Evolutionary conservation across 92 coral and sea anemone species (phyloP), one percentile per base, ranked within the genome.

Genomic region (Zoanthus gigantus): DNA sequence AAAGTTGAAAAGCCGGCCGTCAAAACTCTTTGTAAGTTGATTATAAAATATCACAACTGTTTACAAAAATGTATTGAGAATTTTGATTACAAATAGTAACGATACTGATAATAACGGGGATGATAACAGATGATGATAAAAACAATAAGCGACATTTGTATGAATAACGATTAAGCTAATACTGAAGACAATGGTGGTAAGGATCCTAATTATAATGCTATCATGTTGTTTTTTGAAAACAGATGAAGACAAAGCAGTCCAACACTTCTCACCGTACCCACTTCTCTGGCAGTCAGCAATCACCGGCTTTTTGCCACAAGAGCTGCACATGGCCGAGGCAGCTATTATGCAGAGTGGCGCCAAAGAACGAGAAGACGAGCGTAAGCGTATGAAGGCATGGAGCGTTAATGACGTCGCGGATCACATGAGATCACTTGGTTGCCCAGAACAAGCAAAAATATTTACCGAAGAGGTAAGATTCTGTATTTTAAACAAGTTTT

Each of bases 241-340:
- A 91, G 94, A 74, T 52, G 94, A 92, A 31, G 95, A 92, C 84
- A 92, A 92, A 73, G 94, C 90, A 14, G 88, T 92, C 9, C 95
- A 91, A 66, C 90, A 91, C 82, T 71, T 71, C 52, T 75, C 95
- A 12, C 90, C 94, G 0, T 91, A 88, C 68, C 82, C 94, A 11
- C 85, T 78, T 10, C 94, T 91, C 0, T 91, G 94, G 94, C 94
- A 85, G 32, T 85, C 87, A 9, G 83, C 87, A 11, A 78, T 88
- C 77, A 85, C 78, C 23, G 88, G 78, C 57, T 74, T 79, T 13
- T 76, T 90, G 7, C 88, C 92, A 0, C 85, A 81, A 60, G 85
- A 81, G 63, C 86, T 85, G 66, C 87, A 90, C 9, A 46, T 88
- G 23, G 92, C 87, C 7, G 89, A 85, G 73, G 88, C 89, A 60